phyloP scores from a whole-genome alignment of 2,888 invertebrate genomes.

The Sarcophaga rosellei region DNA sequence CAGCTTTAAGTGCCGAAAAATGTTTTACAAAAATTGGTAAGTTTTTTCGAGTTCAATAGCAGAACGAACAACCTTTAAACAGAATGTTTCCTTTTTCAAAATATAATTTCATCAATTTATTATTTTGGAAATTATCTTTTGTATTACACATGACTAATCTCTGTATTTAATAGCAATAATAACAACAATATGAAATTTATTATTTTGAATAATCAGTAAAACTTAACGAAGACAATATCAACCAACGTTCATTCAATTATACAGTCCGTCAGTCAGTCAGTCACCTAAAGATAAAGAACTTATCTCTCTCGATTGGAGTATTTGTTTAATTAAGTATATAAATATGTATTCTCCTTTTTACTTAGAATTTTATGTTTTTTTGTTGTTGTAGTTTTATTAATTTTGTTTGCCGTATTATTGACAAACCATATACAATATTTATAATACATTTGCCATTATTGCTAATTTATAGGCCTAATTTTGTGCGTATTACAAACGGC shows the following conservation, averaged over 20 bases:
- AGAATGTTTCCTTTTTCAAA: not conserved
- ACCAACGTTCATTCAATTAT: too few relatives aligned
- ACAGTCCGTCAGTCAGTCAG: not conserved
- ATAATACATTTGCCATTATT: too few relatives aligned
- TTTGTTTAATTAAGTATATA: too few relatives aligned
- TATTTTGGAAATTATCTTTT: not conserved
- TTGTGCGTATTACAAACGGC: too few relatives aligned
- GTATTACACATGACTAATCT: not conserved
- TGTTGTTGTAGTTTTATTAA: too few relatives aligned
- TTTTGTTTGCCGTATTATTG: too few relatives aligned
- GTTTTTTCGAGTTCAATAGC: not conserved
- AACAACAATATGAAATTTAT: not conserved
- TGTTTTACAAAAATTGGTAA: constrained; percentile 65
- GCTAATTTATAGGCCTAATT: too few relatives aligned
- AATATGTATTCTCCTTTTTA: too few relatives aligned
- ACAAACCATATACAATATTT: too few relatives aligned
- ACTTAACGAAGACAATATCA: not conserved
- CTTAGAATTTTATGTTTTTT: too few relatives aligned
- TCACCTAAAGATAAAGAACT: not conserved
- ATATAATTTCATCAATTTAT: not conserved
- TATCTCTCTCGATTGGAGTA: not conserved
- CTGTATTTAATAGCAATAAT: not conserved
- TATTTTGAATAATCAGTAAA: constrained; percentile 34
- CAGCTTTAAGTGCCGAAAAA: not conserved
- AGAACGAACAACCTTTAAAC: not conserved